Conservation (phyloP, 1,140 invertebrate species). For the Octopus bimaculoides region DNA sequence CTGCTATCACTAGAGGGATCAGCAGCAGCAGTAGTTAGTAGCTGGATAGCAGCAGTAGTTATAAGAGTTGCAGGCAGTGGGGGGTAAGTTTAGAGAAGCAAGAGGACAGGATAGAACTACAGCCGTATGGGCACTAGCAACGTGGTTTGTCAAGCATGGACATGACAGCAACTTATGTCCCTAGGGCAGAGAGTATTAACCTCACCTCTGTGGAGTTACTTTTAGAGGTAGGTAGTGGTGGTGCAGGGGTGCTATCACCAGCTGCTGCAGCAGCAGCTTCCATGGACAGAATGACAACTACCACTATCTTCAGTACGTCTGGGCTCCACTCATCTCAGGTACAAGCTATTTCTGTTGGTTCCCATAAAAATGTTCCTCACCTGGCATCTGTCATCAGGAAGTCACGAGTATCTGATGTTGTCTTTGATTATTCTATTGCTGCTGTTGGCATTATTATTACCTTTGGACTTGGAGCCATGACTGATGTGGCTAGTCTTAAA, state of each 20-base stretch:
- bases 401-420: conserved; percentile 45
- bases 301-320: neutral
- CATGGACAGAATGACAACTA: conserved; percentile 12
- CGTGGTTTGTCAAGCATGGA: conserved; percentile 1
- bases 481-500: conserved; percentile 47
- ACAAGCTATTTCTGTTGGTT: conserved; percentile 4
- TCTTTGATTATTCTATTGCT: conserved; percentile 48
- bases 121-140: conserved; percentile 2
- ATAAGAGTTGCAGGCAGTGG: neutral
- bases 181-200: neutral
- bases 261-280: neutral
- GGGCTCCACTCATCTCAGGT: conserved; percentile 5
- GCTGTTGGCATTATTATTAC: conserved; percentile 51
- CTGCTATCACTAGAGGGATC: neutral
- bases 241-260: neutral
- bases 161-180: neutral
- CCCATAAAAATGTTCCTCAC: conserved; percentile 33
- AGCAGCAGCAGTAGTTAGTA: neutral
- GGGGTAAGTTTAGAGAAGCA: neutral
- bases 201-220: conserved; percentile 3
- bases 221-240: neutral
- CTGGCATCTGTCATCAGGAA: conserved; percentile 34
- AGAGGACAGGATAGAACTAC: neutral
- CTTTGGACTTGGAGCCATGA: conserved; percentile 52
- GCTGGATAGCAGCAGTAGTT: neutral